Conservation (phyloP, 2,797 vertebrate species). For the Arctocebus calabarensis region DNA sequence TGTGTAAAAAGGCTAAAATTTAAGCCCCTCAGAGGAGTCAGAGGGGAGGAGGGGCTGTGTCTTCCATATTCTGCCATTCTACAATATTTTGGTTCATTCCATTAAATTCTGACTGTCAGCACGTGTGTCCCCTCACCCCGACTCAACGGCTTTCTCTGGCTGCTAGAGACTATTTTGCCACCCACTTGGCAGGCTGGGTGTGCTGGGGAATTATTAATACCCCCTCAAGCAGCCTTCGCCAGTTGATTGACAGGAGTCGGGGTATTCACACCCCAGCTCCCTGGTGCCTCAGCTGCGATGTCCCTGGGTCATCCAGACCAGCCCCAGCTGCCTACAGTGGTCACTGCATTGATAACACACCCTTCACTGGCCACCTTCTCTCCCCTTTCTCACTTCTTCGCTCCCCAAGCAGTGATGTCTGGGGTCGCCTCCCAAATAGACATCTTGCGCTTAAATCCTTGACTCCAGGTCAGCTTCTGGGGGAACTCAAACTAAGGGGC, state of each 20-base stretch:
- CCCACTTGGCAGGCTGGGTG: not conserved
- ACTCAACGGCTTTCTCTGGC: not conserved
- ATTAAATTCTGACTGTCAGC: not conserved
- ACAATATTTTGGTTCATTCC: not conserved
- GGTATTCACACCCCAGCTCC: not conserved
- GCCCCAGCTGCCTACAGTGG: no score
- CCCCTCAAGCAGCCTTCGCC: not conserved
- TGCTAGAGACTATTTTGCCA: not conserved
- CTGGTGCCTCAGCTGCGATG: fast-evolving
- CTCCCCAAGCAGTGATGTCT: not conserved
- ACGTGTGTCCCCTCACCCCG: fast-evolving
- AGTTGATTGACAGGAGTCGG: not conserved
- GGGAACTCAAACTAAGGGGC: not conserved
- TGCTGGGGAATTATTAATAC: not conserved
- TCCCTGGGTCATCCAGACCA: not conserved
- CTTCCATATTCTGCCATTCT: not conserved
- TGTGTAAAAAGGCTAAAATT: not conserved
- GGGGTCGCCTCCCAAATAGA: not conserved
- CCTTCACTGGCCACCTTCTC: not conserved
- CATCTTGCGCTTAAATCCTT: not conserved
- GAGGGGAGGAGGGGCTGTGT: not conserved
- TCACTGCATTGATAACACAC: no score
- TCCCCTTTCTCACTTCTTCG: not conserved
- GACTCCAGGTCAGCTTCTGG: not conserved
- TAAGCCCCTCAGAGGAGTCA: not conserved